phyloP scores from a whole-genome alignment of 2,797 vertebrate species.

The Sparidentex hasta region DNA sequence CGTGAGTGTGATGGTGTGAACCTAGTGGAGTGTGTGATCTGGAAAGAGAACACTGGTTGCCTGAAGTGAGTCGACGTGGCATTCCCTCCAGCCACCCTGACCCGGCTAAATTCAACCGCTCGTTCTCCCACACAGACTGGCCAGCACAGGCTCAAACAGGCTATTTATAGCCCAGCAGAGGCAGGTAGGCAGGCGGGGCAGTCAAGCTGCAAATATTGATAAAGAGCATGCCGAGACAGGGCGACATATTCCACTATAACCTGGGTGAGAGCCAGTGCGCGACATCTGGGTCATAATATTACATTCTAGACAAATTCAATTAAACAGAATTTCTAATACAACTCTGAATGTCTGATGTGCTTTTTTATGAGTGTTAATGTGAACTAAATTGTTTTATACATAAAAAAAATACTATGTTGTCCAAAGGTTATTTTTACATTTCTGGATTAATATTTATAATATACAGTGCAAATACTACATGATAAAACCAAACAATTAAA shows the following conservation, averaged over 20 bases:
- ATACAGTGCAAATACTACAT: no score
- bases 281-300: constrained; percentile 54
- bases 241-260: constrained; percentile 60
- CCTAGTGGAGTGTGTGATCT: constrained; percentile 33
- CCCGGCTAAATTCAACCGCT: constrained; percentile 47
- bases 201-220: constrained; percentile 80
- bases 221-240: constrained; percentile 58
- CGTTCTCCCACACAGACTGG: constrained; percentile 40
- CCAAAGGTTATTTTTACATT: not conserved
- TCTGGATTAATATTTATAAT: not conserved
- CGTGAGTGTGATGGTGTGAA: constrained; percentile 10
- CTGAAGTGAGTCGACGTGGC: constrained; percentile 58
- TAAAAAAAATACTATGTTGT: not conserved
- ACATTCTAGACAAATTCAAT: constrained; percentile 17
- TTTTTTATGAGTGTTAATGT: not conserved
- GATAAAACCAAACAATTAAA: no score
- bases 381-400: not conserved
- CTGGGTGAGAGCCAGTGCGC: constrained; percentile 38
- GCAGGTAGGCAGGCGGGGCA: constrained; percentile 51
- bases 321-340: not conserved
- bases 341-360: not conserved
- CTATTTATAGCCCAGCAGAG: constrained; percentile 78
- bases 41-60: constrained; percentile 48
- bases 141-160: constrained; percentile 57
- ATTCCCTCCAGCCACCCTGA: constrained; percentile 24